These are phyloP conservation scores for Bradysia coprophila DNA, from an alignment of 1,140 invertebrate genomes.

Conservation along the genomic window DNA sequence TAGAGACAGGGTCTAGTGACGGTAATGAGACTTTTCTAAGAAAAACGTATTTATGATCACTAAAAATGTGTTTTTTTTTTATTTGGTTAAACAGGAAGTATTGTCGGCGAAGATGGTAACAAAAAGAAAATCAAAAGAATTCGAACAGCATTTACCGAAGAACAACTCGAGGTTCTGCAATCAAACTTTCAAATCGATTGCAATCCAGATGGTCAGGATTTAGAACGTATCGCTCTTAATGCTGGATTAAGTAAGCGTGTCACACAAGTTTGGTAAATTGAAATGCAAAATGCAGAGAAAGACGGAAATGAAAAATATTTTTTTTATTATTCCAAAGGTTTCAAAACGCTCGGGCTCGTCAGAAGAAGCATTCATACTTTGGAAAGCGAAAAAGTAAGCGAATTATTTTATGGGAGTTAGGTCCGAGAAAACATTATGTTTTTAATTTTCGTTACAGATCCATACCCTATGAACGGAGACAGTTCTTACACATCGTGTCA, in stretches of 20 bases:
- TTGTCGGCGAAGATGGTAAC: slow-evolving; percentile 69
- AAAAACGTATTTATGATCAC: not conserved
- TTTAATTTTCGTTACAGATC: too few species aligned
- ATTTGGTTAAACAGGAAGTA: slow-evolving; percentile 12
- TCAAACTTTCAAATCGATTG: slow-evolving; percentile 96
- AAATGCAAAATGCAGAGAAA: too few species aligned
- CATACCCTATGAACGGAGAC: too few species aligned
- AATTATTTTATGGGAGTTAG: too few species aligned
- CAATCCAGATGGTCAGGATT: slow-evolving; percentile 95
- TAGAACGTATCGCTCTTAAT: slow-evolving; percentile 92
- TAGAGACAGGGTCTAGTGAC: slow-evolving; percentile 68
- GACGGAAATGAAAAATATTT: too few species aligned
- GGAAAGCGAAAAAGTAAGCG: slow-evolving; percentile 54
- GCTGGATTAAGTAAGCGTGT: slow-evolving; percentile 96
- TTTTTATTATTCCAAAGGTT: too few species aligned
- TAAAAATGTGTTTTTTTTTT: too few species aligned
- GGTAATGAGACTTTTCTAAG: slow-evolving; percentile 30
- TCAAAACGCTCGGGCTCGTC: slow-evolving; percentile 91
- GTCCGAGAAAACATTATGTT: too few species aligned
- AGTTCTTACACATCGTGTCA: too few species aligned
- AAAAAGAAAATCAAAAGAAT: slow-evolving; percentile 93
- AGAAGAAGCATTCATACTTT: slow-evolving; percentile 85
- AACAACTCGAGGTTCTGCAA: slow-evolving; percentile 90
- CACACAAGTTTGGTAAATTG: slow-evolving; percentile 99
- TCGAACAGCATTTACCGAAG: slow-evolving; percentile 94